Base-by-base conservation (phyloP, 2,888 invertebrate genomes). In the Dioctria linearis region DNA sequence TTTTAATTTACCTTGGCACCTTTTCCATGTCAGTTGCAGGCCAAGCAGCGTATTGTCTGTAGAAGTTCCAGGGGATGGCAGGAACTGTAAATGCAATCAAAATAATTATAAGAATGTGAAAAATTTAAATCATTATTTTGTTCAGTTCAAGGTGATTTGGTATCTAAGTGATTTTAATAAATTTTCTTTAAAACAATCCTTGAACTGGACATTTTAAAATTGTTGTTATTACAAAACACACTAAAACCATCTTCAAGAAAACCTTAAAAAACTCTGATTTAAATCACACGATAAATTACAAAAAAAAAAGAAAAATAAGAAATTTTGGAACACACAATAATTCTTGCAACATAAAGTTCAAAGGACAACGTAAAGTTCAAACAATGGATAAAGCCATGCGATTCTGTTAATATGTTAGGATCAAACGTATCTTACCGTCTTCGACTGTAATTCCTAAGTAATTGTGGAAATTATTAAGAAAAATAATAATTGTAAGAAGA, bases 1-100 rank as follows among this genome's bases (percentile, higher is more conserved):
- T 51, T 39, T 76, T 42, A n/a, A 81, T 85, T 85, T 83, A 88
- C 88, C 86, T 86, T 84, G 88, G 86, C 88, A 88, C 85, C 84
- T 86, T 83, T 85, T 86, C 84, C 86, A 86, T 84, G 86, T 86
- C 85, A 87, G 86, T 81, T 87, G 86, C 80, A 88, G 86, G 83
- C 87, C 87, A 65, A 88, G 86, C 81, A 86, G 87, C 82, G 85
- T 86, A 85, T 85, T 87, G 85, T 88, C 88, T 80, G 86, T 88
- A 88, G 84, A 86, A 85, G 85, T 87, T 85, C 88, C 88, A 88
- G 83, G 88, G 88, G 88, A 88, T 86, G 86, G 88, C 88, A 86
- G 86, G 82, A 86, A 85, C 88, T 88, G 86, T 83, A 87, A 87
- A 37, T n/a, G 42, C 42, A 67, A 67, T 54, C 13, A 71, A 78